These are phyloP conservation scores for Epizoanthus illoricatus DNA, from an alignment of 92 coral and sea anemone species.

Conservation along the genomic window DNA sequence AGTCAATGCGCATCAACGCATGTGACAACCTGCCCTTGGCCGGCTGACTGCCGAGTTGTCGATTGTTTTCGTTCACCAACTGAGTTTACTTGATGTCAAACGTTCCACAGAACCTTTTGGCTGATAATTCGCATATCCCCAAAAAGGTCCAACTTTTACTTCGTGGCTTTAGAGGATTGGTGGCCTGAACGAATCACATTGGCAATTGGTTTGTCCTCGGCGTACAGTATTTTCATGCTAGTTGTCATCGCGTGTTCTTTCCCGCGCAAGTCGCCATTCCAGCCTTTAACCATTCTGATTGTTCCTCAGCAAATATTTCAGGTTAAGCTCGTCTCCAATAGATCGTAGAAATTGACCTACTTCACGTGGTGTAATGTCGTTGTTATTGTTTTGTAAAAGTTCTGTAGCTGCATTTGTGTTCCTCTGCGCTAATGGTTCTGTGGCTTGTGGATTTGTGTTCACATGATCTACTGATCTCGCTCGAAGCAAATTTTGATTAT, in stretches of 20 bases:
- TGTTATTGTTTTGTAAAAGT: conserved; percentile 66
- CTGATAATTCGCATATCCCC: conserved; percentile 28
- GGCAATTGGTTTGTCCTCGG: conserved; percentile 19
- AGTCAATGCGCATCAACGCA: background rate
- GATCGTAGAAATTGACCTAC: conserved; percentile 73
- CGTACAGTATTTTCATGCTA: background rate
- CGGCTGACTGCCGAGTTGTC: no score
- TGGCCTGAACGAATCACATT: background rate
- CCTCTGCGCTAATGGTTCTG: conserved; percentile 71
- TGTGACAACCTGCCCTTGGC: background rate
- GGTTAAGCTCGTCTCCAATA: conserved; percentile 80
- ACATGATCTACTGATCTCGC: conserved; percentile 19
- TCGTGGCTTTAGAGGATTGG: background rate
- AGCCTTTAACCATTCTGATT: conserved; percentile 49
- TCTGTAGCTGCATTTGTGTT: conserved; percentile 46
- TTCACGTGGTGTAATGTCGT: conserved; percentile 76
- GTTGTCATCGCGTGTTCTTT: background rate
- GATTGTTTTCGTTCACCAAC: background rate
- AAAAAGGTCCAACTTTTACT: conserved; percentile 1
- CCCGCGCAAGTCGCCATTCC: background rate
- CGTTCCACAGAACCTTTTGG: conserved; percentile 10
- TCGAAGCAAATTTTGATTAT: conserved; percentile 28
- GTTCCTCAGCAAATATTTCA: conserved; percentile 55
- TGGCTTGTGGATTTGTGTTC: conserved; percentile 50
- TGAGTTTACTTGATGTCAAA: background rate